phyloP scores from a whole-genome alignment of 2,797 vertebrate genomes.

The Hybognathus amarus region DNA sequence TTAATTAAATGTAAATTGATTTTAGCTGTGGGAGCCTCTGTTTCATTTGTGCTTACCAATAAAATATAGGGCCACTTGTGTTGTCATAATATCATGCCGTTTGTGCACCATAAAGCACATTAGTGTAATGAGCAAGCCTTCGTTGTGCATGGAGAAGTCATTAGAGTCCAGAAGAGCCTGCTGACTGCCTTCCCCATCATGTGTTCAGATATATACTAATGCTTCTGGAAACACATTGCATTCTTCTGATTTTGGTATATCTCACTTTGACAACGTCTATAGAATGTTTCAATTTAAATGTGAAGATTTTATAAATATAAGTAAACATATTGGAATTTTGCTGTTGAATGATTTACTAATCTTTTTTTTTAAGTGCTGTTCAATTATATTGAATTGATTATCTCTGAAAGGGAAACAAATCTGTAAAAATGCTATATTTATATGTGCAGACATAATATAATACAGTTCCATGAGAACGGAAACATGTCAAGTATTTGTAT shows the following conservation, averaged over 20 bases:
- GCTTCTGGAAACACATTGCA: conserved; percentile 4
- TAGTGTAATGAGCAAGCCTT: conserved; percentile 53
- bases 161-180: conserved; percentile 47
- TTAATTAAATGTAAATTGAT: conserved; percentile 58
- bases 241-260: neutral
- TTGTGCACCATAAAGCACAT: conserved; percentile 47
- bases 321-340: neutral
- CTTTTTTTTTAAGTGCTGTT: neutral
- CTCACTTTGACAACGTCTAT: neutral
- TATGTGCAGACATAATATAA: neutral
- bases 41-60: conserved; percentile 41
- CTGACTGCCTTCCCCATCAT: conserved; percentile 47
- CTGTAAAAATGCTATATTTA: neutral
- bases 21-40: conserved; percentile 35
- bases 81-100: conserved; percentile 47
- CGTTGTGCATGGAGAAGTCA: conserved; percentile 40
- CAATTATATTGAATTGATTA: neutral
- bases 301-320: neutral
- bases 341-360: neutral
- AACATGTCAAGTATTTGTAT: neutral
- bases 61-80: conserved; percentile 32
- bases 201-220: conserved; percentile 36
- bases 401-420: neutral
- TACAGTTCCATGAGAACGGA: neutral
- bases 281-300: neutral